Evolutionary conservation across 2,797 vertebrate genomes (phyloP), one percentile per base, ranked within the genome.

Genomic region (Sardinella longiceps): DNA sequence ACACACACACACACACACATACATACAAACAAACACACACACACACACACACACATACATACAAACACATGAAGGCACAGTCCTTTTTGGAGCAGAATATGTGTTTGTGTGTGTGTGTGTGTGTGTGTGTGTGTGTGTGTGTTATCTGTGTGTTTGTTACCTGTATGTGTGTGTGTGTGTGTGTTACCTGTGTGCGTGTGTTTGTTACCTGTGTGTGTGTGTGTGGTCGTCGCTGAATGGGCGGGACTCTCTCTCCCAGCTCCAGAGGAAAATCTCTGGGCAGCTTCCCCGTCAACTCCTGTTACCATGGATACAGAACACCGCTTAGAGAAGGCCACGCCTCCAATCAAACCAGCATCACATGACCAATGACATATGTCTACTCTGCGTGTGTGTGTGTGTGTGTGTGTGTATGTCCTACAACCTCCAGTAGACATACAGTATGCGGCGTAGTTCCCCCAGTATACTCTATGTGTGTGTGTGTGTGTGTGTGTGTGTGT

Each of bases 281-380:
- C 86, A 98, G 88, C 83, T 96, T 96, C 84, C 97, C 97, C 43
- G 96, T 98, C 91, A 98, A 93, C 91, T 97, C 96, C 97, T 98
- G 90, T 43, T 90, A 85, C 56, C 58, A 37, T 12, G n/a, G 45
- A 11, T 15, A 33, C n/a, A 14, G 3, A 25, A 63, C n/a, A 28
- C 25, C 33, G 12, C 11, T 70, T 70, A 70, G n/a, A 25, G n/a
- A 70, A 5, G 28, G 14, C 30, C 28, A 70, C 28, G 25, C 28
- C 63, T 56, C 51, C 3, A 56, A 33, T 3, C 28, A 30, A 63
- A 63, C 25, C n/a, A 25, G 2, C 60, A 33, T 60, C 25, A 70
- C 51, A 56, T 56, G 51, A 56, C 51, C 51, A 50, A 50, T 48
- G 7, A 43, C n/a, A n/a, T n/a, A n/a, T n/a, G n/a, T n/a, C n/a